A percentile compares a stretch with the other conserved stretches of the same genome.
Evolutionary conservation across 2,113 vertebrate genomes (phyloP).

Genomic region (Corapipo altera): DNA sequence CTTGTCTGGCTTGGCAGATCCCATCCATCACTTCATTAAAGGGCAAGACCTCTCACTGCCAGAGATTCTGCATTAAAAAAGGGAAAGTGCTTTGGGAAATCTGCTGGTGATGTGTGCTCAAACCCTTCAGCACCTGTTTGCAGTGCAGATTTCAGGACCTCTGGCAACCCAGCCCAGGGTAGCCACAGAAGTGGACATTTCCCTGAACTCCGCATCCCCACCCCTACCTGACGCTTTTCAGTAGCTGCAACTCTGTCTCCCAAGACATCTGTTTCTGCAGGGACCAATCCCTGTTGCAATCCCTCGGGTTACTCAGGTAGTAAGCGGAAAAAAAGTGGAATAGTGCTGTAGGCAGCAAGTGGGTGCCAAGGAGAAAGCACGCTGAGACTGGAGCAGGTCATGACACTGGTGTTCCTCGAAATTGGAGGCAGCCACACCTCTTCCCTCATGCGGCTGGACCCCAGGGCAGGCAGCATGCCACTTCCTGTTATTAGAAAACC

Average conservation of each 20-base stretch:
- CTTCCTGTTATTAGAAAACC: constrained; percentile 58
- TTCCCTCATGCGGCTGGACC: not conserved
- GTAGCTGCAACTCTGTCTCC: not conserved
- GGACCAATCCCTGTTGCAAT: accelerated
- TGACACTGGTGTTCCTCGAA: constrained; percentile 29
- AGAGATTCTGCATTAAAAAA: not conserved
- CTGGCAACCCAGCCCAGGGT: not conserved
- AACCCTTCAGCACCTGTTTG: not conserved
- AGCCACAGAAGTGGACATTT: not conserved
- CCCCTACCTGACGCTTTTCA: not conserved
- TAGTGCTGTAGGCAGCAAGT: not conserved
- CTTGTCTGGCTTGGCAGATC: not conserved
- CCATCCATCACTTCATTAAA: not conserved
- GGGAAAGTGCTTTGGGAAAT: not conserved
- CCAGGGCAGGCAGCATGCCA: accelerated
- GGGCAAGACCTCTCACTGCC: not conserved
- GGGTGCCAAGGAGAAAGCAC: accelerated
- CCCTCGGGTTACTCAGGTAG: not conserved
- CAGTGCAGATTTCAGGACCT: not conserved
- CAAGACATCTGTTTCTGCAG: accelerated
- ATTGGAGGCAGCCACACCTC: constrained; percentile 32
- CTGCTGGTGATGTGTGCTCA: not conserved
- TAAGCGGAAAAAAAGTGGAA: not conserved
- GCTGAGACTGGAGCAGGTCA: accelerated
- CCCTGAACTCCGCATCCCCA: not conserved